Conservation (phyloP, 2,113 vertebrate species). For the Nesoenas mayeri region DNA sequence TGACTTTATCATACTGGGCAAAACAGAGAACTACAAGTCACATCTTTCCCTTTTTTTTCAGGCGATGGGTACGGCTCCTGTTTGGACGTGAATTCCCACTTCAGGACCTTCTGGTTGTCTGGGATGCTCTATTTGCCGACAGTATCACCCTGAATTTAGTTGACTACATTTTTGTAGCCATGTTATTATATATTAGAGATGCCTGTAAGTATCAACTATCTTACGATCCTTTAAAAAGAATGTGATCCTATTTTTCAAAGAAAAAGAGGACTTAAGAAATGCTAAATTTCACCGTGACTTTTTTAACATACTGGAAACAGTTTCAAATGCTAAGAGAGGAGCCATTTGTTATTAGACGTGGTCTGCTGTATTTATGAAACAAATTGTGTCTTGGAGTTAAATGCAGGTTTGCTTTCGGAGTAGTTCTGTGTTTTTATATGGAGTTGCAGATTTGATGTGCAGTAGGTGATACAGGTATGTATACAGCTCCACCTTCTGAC, state of each 20-base stretch:
- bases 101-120: conserved; percentile 95
- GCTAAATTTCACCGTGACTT: neutral
- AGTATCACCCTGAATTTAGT: conserved; percentile 92
- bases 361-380: conserved; percentile 54
- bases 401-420: conserved; percentile 58
- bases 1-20: neutral
- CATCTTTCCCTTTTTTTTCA: conserved; percentile 57
- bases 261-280: neutral
- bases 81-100: conserved; percentile 96
- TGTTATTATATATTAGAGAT: conserved; percentile 97
- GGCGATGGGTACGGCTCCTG: conserved; percentile 94
- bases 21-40: neutral
- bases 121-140: conserved; percentile 96
- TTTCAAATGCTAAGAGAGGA: neutral
- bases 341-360: neutral
- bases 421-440: conserved; percentile 17
- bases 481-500: conserved; percentile 82
- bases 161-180: conserved; percentile 97
- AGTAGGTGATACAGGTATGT: conserved; percentile 55
- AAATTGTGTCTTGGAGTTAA: conserved; percentile 58
- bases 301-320: neutral
- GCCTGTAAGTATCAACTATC: conserved; percentile 82
- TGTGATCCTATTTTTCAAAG: neutral
- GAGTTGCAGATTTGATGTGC: conserved; percentile 22
- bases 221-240: neutral